Evolutionary conservation across 2,113 vertebrate genomes (phyloP).

Genomic region (Haplochromis vanheusdeni): DNA sequence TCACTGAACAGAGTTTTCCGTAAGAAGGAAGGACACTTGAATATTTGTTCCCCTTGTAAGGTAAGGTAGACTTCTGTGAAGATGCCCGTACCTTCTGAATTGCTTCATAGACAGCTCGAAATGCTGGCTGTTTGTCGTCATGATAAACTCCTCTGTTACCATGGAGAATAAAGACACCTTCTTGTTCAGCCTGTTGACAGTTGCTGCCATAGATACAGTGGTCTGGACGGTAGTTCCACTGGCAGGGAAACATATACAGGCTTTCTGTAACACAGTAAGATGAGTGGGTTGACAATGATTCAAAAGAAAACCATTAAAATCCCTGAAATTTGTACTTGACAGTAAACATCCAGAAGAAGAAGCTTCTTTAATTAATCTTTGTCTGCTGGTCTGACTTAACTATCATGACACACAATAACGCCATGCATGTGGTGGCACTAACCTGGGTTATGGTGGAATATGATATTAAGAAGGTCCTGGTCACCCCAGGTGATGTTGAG

Average conservation of each 20-base stretch:
- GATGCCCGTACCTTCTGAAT: conserved; percentile 78
- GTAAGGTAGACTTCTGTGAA: not conserved
- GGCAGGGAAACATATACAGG: conserved; percentile 88
- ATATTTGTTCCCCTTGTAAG: not conserved
- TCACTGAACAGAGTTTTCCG: not conserved
- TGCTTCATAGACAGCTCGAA: conserved; percentile 87
- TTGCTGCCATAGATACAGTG: conserved; percentile 98
- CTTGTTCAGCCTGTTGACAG: conserved; percentile 83
- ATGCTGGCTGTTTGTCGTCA: conserved; percentile 90
- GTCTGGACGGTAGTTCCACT: conserved; percentile 97
- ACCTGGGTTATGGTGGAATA: conserved; percentile 97
- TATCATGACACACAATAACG: not conserved
- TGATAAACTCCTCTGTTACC: conserved; percentile 97
- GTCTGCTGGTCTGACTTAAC: not conserved
- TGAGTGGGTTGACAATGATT: not conserved
- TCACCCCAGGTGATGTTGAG: conserved; percentile 98
- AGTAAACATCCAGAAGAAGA: not conserved
- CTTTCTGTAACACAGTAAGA: conserved; percentile 72
- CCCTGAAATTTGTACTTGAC: not conserved
- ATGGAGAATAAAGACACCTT: conserved; percentile 93
- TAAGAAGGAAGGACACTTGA: not conserved
- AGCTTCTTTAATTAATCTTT: not conserved
- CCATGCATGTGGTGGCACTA: not conserved
- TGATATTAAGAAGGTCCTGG: conserved; percentile 94
- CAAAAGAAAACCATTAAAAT: not conserved